Base-by-base conservation (phyloP, 1,140 invertebrate genomes). In the Sweltsa coloradensis region DNA sequence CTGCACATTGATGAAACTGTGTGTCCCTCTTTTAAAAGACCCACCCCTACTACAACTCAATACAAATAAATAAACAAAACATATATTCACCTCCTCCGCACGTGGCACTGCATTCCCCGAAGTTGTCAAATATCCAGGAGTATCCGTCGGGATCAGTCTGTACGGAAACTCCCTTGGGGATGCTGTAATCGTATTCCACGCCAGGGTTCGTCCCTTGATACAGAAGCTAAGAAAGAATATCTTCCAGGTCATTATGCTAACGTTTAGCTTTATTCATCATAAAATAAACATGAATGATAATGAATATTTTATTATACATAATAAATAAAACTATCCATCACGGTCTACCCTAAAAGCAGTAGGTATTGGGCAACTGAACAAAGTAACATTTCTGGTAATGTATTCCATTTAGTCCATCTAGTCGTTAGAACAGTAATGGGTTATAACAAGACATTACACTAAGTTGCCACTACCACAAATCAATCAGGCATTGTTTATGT, bases 111-210 rank as follows among this genome's bases (percentile, higher is more conserved):
- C 93, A 97, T 0, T 75, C 68, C 3, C 79, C 77, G 64, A 85
- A 97, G 48, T 84, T 77, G 27, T 81, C 83, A 56, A 74, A 75
- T 5, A 79, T 73, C 89, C 89, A 94, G 6, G 72, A 69, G 61
- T 93, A 94, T 22, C 72, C 74, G 47, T 85, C 80, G 31, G 77
- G 72, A 53, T 79, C 72, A 1, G 73, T 65, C 41, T 68, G 74
- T 13, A 78, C 73, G 6, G 77, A 76, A 3, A 83, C 66, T 19
- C 75, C 76, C 34, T 78, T 78, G 0, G 89, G 88, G 16, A 95
- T 72, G 51, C 88, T 94, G 68, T 95, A 97, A 60, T 95, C 86
- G 62, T 94, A 96, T 47, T 83, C 67, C 4, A 97, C 77, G 0
- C 89, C 90, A 1, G 85, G 79, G 55, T 91, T 91, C 21, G 67